Base-by-base conservation (phyloP, 2,888 invertebrate species). In the Thecocarcelia acutangulata region DNA sequence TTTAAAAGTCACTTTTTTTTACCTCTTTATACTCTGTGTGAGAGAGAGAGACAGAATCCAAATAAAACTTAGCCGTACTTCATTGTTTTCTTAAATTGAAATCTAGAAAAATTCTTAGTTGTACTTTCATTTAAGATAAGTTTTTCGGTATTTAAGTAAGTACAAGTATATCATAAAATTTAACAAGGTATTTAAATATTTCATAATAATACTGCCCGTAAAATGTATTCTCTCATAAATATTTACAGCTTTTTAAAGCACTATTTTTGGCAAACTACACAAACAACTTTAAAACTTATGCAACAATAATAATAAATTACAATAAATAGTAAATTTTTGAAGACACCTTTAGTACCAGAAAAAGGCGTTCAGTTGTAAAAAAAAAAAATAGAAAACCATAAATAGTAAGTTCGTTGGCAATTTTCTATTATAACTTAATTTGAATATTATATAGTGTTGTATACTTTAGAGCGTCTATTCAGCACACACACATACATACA, bases 351-450 rank as follows among this genome's bases (percentile, higher is more conserved):
- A 48, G 42, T 54, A 69, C 40, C 13, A 33, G 5, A 19, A 73
- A 80, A 68, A 59, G 56, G 80, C 48, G 66, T 80, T 76, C 54
- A 72, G 72, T 68, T 61, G 59, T 80, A 80, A 80, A 80, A 73
- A 33, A 80, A 73, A 40, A 19, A 13, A 15, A 63, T 21, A 21
- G 3, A n/a, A 28, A 24, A 19, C 8, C 33, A 33, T 33, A 33
- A 33, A 13, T n/a, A 37, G 46, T 63, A 63, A 28, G 17, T 61
- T 33, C 17, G 42, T 33, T 63, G 63, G 63, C 17, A 74, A 69
- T 69, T 72, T 59, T 66, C 59, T 66, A 75, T 70, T 61, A 74
- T 21, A 69, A 44, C 50, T 74, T 63, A 69, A 64, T 80, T 69
- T 74, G 56, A 77, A 66, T 68, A 68, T 75, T 52, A 56, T 42